Evolutionary conservation across 1,140 invertebrate genomes (phyloP).

Genomic region (Agraylea sexmaculata): DNA sequence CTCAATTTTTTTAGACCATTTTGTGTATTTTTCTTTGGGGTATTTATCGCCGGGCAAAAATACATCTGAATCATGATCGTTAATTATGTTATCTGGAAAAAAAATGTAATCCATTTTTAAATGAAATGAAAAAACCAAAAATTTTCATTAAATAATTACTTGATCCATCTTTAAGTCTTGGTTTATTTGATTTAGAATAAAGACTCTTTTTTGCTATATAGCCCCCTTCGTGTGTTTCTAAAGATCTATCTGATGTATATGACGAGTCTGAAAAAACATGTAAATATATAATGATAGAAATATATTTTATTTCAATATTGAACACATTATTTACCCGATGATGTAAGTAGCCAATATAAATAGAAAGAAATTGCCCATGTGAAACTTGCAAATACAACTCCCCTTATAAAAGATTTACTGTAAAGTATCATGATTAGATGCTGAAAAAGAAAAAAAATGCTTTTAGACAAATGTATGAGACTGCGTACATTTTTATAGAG

Average conservation of each 20-base stretch:
- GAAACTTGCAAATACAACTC: constrained; percentile 31
- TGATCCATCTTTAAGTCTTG: not conserved
- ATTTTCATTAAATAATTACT: not conserved
- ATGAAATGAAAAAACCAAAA: too few relatives aligned
- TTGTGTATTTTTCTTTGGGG: constrained; percentile 1
- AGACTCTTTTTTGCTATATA: not conserved
- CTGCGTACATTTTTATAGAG: too few relatives aligned
- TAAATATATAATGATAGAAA: not conserved
- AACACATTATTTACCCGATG: constrained; percentile 27
- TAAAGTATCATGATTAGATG: constrained; percentile 12
- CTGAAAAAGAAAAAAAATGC: too few relatives aligned
- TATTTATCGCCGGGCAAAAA: too few relatives aligned
- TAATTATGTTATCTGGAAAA: not conserved
- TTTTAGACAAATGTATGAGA: too few relatives aligned
- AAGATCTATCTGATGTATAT: constrained; percentile 2
- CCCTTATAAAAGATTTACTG: constrained; percentile 34
- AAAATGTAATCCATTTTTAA: not conserved
- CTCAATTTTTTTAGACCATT: not conserved
- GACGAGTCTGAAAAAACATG: not conserved
- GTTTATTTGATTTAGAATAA: not conserved
- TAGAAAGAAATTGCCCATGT: constrained; percentile 36
- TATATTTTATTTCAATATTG: not conserved
- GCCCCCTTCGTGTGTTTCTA: not conserved
- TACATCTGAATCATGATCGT: not conserved
- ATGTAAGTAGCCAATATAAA: constrained; percentile 33